Evolutionary conservation across 2,888 invertebrate species (phyloP).

Genomic region (Troglohyphantes excavatus): DNA sequence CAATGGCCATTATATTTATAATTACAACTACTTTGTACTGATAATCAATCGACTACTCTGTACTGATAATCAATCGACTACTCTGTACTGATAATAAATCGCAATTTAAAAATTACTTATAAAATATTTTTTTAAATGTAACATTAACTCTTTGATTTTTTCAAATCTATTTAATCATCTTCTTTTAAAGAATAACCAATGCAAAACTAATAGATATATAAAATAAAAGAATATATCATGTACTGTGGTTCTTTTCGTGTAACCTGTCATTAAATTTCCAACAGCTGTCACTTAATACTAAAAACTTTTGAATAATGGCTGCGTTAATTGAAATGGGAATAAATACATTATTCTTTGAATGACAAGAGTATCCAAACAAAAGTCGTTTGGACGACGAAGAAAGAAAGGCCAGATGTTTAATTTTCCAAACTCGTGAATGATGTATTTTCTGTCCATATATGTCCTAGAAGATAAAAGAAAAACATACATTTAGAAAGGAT

Average conservation of each 20-base stretch:
- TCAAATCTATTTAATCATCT: neutral
- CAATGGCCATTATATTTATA: too few relatives aligned
- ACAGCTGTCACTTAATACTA: neutral
- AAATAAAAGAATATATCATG: neutral
- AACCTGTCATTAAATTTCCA: slow-evolving; percentile 13
- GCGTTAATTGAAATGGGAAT: slow-evolving; percentile 22
- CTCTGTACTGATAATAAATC: too few relatives aligned
- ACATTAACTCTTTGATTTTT: neutral
- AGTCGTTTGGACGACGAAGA: neutral
- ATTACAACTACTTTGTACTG: too few relatives aligned
- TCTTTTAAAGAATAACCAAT: neutral
- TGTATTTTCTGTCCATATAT: neutral
- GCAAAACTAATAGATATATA: neutral
- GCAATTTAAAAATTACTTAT: too few relatives aligned
- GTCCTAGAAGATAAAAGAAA: neutral
- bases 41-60: too few relatives aligned
- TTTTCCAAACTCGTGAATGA: neutral
- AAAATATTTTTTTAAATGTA: too few relatives aligned
- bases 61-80: too few relatives aligned
- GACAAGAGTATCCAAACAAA: neutral
- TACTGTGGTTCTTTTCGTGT: neutral
- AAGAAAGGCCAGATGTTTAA: slow-evolving; percentile 1
- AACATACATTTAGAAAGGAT: neutral
- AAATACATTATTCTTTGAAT: neutral
- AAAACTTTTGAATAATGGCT: slow-evolving; percentile 30